Conservation (phyloP, 1,140 invertebrate species). For the Trichonephila inaurata region DNA sequence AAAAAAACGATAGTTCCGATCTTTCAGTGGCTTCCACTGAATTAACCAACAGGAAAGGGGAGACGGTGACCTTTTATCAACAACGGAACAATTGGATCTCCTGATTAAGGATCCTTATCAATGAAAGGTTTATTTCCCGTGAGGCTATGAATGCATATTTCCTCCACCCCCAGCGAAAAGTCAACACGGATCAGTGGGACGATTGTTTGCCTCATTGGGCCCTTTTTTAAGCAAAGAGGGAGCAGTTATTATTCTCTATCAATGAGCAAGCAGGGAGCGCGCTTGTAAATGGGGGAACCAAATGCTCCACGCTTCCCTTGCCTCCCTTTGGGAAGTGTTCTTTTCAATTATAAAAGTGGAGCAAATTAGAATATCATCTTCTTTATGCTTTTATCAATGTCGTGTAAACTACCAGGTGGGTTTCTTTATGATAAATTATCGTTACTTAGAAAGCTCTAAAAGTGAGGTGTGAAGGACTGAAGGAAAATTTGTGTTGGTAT, state of each 20-base stretch:
- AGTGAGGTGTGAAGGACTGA: too few relatives aligned
- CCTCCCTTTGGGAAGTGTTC: too few relatives aligned
- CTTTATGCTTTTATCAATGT: neutral
- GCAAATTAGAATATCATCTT: too few relatives aligned
- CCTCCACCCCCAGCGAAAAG: neutral
- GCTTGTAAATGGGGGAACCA: neutral
- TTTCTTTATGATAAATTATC: too few relatives aligned
- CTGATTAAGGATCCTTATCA: constrained; percentile 25
- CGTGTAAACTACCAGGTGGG: neutral
- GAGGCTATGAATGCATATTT: neutral
- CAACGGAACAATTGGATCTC: neutral
- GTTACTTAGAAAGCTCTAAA: too few relatives aligned
- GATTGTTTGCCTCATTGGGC: neutral
- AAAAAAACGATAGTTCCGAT: too few relatives aligned
- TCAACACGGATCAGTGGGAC: neutral
- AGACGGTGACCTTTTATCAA: neutral
- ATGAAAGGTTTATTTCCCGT: constrained; percentile 5
- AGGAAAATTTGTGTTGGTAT: too few relatives aligned
- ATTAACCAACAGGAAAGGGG: neutral
- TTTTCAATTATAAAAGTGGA: too few relatives aligned
- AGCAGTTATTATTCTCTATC: neutral
- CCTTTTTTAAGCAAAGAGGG: neutral
- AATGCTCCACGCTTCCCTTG: neutral
- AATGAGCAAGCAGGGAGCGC: neutral
- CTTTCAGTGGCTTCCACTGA: neutral